A percentile compares a stretch with the other conserved stretches of the same genome.
These are phyloP conservation scores for Vollenhovia emeryi DNA, from an alignment of 1,140 invertebrate species.

Conservation along the genomic window DNA sequence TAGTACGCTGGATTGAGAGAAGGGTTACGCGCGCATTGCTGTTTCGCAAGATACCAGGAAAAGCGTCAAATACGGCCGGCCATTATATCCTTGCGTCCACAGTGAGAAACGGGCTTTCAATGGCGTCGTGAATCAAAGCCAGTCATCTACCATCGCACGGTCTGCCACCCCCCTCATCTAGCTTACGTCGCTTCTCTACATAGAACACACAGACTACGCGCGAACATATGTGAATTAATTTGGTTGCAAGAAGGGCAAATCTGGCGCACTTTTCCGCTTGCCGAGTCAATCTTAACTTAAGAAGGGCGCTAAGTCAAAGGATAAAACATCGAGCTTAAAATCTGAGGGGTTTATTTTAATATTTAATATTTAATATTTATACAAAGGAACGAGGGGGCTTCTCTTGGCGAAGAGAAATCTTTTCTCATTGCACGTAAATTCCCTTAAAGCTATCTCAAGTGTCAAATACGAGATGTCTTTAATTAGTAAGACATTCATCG, in stretches of 20 bases:
- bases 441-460: not conserved
- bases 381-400: not conserved
- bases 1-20: not conserved
- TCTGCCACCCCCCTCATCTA: constrained; percentile 24
- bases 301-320: not conserved
- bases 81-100: constrained; percentile 58
- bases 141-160: constrained; percentile 65
- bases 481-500: not conserved
- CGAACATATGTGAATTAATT: constrained; percentile 36
- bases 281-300: constrained; percentile 2
- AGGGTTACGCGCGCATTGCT: not conserved
- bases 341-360: not conserved
- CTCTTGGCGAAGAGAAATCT: not conserved
- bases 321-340: not conserved
- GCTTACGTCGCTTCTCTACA: constrained; percentile 36
- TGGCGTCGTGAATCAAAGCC: constrained; percentile 66
- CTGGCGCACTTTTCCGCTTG: not conserved
- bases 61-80: constrained; percentile 48
- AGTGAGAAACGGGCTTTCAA: constrained; percentile 61
- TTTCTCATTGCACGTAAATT: not conserved
- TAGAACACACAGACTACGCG: not conserved
- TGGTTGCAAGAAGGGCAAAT: constrained; percentile 31
- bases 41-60: constrained; percentile 26
- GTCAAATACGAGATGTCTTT: not conserved
- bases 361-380: not conserved